Conservation (phyloP, 2,888 invertebrate species). For the Onchidella celtica region DNA sequence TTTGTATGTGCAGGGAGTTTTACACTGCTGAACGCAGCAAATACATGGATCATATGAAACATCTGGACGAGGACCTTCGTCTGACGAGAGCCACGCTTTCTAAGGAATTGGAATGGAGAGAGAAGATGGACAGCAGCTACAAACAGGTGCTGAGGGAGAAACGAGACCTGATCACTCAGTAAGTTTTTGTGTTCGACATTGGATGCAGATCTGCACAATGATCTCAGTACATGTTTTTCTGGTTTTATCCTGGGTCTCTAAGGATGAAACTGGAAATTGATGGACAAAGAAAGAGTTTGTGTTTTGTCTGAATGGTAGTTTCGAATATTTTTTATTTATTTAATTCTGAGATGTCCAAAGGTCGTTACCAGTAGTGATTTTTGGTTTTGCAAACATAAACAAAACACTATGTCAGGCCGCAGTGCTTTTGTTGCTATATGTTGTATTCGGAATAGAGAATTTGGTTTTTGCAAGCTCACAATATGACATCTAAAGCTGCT, state of each 20-base stretch:
- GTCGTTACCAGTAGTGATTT: no score
- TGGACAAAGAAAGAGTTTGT: no score
- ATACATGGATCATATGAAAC: constrained; percentile 69
- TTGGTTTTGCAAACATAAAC: no score
- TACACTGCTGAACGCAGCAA: constrained; percentile 68
- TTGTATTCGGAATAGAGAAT: no score
- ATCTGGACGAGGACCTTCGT: constrained; percentile 70
- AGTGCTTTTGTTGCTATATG: no score
- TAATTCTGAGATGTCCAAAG: no score
- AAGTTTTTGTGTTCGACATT: constrained; percentile 54
- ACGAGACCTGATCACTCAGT: constrained; percentile 75
- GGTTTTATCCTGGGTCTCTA: not conserved
- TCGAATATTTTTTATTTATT: no score
- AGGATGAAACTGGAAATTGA: no score
- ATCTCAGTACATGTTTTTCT: not conserved
- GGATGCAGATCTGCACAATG: not conserved
- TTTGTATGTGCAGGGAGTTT: constrained; percentile 73
- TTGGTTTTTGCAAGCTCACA: no score
- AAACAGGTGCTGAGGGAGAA: constrained; percentile 71
- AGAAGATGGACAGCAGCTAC: constrained; percentile 73
- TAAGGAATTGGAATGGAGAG: constrained; percentile 74
- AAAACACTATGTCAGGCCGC: no score
- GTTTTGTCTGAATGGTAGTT: no score
- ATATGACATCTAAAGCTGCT: no score
- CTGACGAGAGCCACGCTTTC: constrained; percentile 66